Percentiles rank a stretch among this genome's conserved stretches.
Conservation (phyloP, 2,888 invertebrate genomes). For the Volucella inflata region DNA sequence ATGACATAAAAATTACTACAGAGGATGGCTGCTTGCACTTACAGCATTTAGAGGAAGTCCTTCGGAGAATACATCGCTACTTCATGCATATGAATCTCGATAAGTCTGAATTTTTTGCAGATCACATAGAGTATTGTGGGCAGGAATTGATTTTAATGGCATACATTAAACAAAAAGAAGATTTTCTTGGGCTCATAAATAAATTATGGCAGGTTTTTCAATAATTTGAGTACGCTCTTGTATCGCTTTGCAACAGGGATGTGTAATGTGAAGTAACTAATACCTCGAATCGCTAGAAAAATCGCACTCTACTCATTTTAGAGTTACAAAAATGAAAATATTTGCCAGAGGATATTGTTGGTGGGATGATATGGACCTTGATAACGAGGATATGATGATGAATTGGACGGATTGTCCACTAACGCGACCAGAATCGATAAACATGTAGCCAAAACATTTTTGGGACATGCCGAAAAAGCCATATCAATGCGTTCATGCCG, state of each 20-base stretch:
- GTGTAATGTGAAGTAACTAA: too few species aligned
- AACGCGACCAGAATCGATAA: too few species aligned
- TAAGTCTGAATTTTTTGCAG: constrained; percentile 77
- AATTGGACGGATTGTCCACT: too few species aligned
- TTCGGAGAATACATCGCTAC: constrained; percentile 73
- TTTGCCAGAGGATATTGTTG: too few species aligned
- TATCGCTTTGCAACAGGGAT: constrained; percentile 2
- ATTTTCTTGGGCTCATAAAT: constrained; percentile 78
- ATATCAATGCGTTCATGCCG: too few species aligned
- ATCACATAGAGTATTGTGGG: constrained; percentile 77
- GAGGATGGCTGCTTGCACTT: constrained; percentile 74
- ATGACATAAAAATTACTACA: constrained; percentile 77
- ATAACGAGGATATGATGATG: too few species aligned
- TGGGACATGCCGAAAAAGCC: too few species aligned
- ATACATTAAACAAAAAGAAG: constrained; percentile 77
- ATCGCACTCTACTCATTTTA: too few species aligned
- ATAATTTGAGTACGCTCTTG: constrained; percentile 76
- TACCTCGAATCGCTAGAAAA: too few species aligned
- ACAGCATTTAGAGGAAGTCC: constrained; percentile 73
- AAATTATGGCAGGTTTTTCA: constrained; percentile 78
- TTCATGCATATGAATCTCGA: constrained; percentile 77
- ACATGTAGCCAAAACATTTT: too few species aligned
- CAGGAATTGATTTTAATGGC: constrained; percentile 77
- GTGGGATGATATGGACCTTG: too few species aligned
- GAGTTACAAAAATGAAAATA: too few species aligned